phyloP scores from a whole-genome alignment of 2,888 invertebrate species.

The Metellina segmentata region DNA sequence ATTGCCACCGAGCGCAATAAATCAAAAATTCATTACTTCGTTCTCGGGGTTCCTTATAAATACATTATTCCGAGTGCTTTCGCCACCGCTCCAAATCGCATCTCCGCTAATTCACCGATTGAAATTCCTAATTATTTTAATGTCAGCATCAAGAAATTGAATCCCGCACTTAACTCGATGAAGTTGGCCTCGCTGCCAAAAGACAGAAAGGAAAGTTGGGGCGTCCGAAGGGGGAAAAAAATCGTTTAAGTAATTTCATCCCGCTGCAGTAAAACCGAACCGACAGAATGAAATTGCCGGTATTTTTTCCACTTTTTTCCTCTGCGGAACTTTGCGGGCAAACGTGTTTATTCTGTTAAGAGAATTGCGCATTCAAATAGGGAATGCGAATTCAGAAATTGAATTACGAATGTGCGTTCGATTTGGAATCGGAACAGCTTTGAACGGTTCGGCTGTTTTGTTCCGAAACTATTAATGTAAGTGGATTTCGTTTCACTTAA shows the following conservation, averaged over 20 bases:
- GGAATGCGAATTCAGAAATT: neutral
- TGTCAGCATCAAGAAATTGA: constrained; percentile 62
- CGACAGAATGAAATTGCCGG: constrained; percentile 38
- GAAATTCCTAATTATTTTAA: constrained; percentile 69
- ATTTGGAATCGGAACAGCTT: neutral
- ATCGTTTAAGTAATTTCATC: constrained; percentile 65
- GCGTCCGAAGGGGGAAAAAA: constrained; percentile 20
- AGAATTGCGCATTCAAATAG: neutral
- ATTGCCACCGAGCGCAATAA: constrained; percentile 20
- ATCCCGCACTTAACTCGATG: constrained; percentile 58
- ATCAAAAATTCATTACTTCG: constrained; percentile 64
- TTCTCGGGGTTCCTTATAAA: constrained; percentile 40
- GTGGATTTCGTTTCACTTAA: neutral
- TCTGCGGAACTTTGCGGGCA: neutral
- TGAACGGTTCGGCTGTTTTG: neutral
- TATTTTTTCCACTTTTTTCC: constrained; percentile 7
- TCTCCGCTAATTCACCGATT: constrained; percentile 48
- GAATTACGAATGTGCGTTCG: neutral
- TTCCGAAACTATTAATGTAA: neutral
- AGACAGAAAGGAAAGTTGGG: neutral
- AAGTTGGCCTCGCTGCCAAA: constrained; percentile 24
- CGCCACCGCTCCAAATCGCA: constrained; percentile 17
- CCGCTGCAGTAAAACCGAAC: constrained; percentile 29
- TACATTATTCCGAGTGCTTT: constrained; percentile 53
- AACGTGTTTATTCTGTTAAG: constrained; percentile 3